Evolutionary conservation across 2,113 vertebrate genomes (phyloP), one percentile per base, ranked within the genome.

Genomic region (Ageneiosus marmoratus): DNA sequence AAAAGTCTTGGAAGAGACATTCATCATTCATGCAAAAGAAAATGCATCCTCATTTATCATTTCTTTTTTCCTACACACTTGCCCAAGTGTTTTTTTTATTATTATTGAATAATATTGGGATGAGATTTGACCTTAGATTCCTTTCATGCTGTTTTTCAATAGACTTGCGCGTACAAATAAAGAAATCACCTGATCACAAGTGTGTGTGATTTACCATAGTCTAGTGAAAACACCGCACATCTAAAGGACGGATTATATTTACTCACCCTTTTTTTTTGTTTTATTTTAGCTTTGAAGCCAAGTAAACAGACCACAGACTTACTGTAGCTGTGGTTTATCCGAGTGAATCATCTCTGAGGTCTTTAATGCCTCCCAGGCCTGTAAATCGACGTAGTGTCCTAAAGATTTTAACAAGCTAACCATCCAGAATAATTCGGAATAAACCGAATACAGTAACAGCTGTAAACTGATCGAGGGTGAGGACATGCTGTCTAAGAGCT

Each of bases 171-270:
- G 34, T 22, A 13, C 8, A 34, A 75, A 74, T 79, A 22, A 86
- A 67, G 11, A 72, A 34, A 53, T 51, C 11, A 27, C 41, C n/a
- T 37, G 3, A 3, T 87, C 29, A 44, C 86, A 78, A 22, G 41
- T 63, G 73, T 48, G 73, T 83, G 83, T 73, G 80, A 88, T 69
- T 84, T 83, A 32, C 78, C 53, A 79, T 34, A n/a, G 51, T 3
- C 13, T 58, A 29, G 82, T 79, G 79, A 79, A 58, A 51, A 58
- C 24, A 48, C 2, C 4, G 13, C 58, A n/a, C 37, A 22, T 73
- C 51, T 51, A 34, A 72, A 70, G 16, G 20, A 53, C 20, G 3
- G 11, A 27, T 65, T 55, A 55, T 48, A 79, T 86, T 86, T 79
- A 50, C 60, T 29, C 34, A 62, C 18, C 9, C 20, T 16, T 12